Base-by-base conservation (phyloP, 2,888 invertebrate species). In the Campopleginae sp. region DNA sequence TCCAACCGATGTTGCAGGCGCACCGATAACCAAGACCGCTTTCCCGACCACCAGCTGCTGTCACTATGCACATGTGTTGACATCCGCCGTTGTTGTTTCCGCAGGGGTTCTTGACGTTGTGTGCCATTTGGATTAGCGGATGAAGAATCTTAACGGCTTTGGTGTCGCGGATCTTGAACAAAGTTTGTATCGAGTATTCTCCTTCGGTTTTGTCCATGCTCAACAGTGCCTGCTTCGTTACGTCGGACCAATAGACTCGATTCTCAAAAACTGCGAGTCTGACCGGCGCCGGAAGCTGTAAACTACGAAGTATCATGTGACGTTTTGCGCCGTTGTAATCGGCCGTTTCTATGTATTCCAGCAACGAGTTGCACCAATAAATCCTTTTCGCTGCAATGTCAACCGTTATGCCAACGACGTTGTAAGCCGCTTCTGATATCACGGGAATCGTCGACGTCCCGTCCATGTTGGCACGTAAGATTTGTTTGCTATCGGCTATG, bases 331-430 rank as follows among this genome's bases (percentile, higher is more conserved):
- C 99, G 75, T 98, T 96, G 93, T 99, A 99, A 93, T 99, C 98
- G 0, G 98, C 98, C 0, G 98, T 98, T 92, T 99, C 99, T 87
- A 99, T 98, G 92, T 99, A 98, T 94, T 99, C 99, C 77, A 99
- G 94, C 17, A 98, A 94, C 0, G 98, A 97, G 93, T 99, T 99
- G 91, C 99, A 98, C 99, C 99, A 99, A 94, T 98, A 99, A 8
- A 99, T 96, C 72, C 99, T 94, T 90, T 97, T 96, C 0, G 97
- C 96, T 33, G 98, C 96, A n/a, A 97, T 96, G 94, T 99, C 99
- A 0, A 98, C 96, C 0, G 98, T 96, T 12, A 99, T 96, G 4
- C 98, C 98, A 1, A 98, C 97, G 0, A 99, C 99, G 93, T 98
- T 98, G 93, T 99, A 98, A 0, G 99, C 97, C 0, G 98, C 98